Conservation (phyloP, 2,797 vertebrate species). For the Neopelma chrysocephalum region DNA sequence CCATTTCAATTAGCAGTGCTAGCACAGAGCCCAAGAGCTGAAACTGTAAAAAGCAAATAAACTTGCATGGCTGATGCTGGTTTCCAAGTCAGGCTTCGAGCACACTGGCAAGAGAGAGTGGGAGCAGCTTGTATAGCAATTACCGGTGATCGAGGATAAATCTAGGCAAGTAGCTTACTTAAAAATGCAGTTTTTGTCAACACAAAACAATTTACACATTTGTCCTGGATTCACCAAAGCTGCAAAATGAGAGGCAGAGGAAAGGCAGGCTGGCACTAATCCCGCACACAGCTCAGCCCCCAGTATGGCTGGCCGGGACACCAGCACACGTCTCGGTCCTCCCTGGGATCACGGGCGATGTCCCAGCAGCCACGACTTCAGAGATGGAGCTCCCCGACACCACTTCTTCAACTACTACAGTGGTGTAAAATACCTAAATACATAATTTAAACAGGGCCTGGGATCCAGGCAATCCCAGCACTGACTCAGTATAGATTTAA, state of each 20-base stretch:
- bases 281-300: background rate
- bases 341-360: fast-evolving
- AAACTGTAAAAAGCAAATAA: constrained; percentile 8
- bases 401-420: background rate
- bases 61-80: background rate
- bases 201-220: background rate
- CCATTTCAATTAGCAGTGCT: background rate
- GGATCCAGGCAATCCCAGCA: background rate
- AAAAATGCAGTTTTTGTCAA: background rate
- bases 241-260: background rate
- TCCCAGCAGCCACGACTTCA: background rate
- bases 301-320: fast-evolving
- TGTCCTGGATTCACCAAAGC: background rate
- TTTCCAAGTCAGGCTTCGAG: background rate
- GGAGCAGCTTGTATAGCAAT: background rate
- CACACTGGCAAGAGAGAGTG: background rate
- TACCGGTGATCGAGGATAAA: background rate
- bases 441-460: background rate
- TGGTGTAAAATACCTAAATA: background rate
- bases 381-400: background rate
- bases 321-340: background rate
- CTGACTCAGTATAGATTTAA: background rate
- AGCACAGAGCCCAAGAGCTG: background rate
- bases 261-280: background rate
- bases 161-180: background rate